Base-by-base conservation (phyloP, 2,888 invertebrate genomes). In the Perithous albicinctus region DNA sequence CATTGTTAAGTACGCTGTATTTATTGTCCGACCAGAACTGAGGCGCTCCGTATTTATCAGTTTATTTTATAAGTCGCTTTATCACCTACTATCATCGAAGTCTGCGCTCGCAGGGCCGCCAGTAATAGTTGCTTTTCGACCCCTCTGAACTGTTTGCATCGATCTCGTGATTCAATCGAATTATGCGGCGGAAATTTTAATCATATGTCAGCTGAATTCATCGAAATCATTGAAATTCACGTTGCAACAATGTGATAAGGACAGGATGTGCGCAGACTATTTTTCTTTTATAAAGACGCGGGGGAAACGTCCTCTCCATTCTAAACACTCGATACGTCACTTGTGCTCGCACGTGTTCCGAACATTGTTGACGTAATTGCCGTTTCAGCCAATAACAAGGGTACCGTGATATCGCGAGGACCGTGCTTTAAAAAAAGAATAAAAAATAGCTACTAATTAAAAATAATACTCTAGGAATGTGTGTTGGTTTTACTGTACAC, bases 1-100 rank as follows among this genome's bases (percentile, higher is more conserved):
- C 46, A 73, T 73, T 12, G 75, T 64, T 18, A 46, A 56, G 61
- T 54, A 56, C 54, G 56, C 38, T 46, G 46, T 29, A 38, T 61
- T 70, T 29, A 38, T 61, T 70, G 64, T 29, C 66, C 69, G 79
- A 75, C 32, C 43, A 66, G 51, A 56, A 73, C 76, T 80, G 77
- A 78, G 84, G 80, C 78, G 74, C 82, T 80, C 82, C 78, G 82
- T 79, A 80, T 82, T 86, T 87, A 88, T 88, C 88, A 84, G 82
- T 81, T 66, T 79, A 35, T 80, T 88, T 86, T 88, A 88, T 89
- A 87, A 83, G 82, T 82, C 76, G 51, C 48, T 74, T 85, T 84
- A 84, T 85, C 84, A 82, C 70, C 78, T 41, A 69, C 74, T 82
- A 83, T 84, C 83, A 87, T 86, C 85, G 64, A 38, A 67, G 69